Conservation (phyloP, 2,797 vertebrate species). For the Rhodeus uyekii region DNA sequence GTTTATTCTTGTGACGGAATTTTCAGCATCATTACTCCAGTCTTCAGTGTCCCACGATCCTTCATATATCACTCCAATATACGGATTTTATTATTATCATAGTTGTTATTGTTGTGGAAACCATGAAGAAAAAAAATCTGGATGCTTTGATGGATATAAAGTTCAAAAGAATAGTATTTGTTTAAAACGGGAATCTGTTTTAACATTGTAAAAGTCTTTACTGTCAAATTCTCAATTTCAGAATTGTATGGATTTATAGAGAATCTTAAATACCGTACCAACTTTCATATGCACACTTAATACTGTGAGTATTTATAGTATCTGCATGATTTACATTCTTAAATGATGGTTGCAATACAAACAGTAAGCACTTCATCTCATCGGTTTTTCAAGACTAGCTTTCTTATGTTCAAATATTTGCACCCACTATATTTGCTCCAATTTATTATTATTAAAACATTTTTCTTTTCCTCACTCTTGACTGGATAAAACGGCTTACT, state of each 20-base stretch:
- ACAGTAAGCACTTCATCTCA: neutral
- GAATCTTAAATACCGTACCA: neutral
- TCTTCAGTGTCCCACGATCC: neutral
- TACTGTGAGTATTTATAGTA: too few relatives aligned
- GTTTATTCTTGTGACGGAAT: neutral
- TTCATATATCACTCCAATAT: neutral
- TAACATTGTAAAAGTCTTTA: neutral
- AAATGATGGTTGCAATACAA: neutral
- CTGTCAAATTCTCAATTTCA: neutral
- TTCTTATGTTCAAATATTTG: neutral
- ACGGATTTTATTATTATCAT: neutral
- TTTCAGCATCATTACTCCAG: neutral
- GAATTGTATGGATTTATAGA: neutral
- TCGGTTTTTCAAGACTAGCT: neutral
- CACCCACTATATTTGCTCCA: neutral
- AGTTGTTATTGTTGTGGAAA: neutral
- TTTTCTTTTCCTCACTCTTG: neutral
- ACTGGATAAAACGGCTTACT: conserved; percentile 68
- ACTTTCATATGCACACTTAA: neutral
- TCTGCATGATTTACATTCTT: neutral
- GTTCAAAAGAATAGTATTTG: neutral
- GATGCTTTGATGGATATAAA: neutral
- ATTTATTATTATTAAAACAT: neutral
- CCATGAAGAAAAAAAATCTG: too few relatives aligned
- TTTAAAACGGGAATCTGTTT: neutral